Evolutionary conservation across 2,888 invertebrate genomes (phyloP), one percentile per base, ranked within the genome.

Genomic region (Parascotia fuliginaria): DNA sequence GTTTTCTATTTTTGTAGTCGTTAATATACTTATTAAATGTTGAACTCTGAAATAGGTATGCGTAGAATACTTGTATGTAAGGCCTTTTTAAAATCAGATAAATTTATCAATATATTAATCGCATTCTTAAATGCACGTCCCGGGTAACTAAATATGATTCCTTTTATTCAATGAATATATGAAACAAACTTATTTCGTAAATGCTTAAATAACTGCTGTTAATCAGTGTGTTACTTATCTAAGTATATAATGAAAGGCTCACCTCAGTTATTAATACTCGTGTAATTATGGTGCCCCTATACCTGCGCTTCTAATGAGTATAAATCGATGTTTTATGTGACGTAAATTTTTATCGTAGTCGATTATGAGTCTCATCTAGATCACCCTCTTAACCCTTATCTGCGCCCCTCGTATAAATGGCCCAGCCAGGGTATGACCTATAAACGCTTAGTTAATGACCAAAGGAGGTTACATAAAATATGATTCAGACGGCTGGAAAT

Each of bases 381-480:
- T 49, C 43, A 19, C 15, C 43, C 36, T 42, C 36, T 47, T 40
- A 42, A 41, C 22, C 38, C 49, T 58, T 58, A 64, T 55, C 54
- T 36, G 19, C n/a, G 32, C 12, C 41, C 42, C 53, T 38, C 39
- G 48, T 67, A 52, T 38, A 56, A 63, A 63, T 60, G 52, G 53
- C 59, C 66, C 54, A 56, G 38, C 31, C 60, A 51, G 42, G 19
- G 44, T 50, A 58, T 61, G 65, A 65, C 73, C 68, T 54, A 70
- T 54, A 65, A 65, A 65, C 38, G 45, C 46, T 63, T 58, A 70
- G 65, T 66, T 76, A 76, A 74, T 70, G 67, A 71, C 70, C 60
- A 65, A 42, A 49, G 29, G 44, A 58, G 52, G 45, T 41, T 55
- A 55, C 56, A 68, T 70, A 64, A 73, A 73, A 67, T 73, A 70